phyloP scores from a whole-genome alignment of 1,140 invertebrate genomes.

The Eriocheir sinensis region DNA sequence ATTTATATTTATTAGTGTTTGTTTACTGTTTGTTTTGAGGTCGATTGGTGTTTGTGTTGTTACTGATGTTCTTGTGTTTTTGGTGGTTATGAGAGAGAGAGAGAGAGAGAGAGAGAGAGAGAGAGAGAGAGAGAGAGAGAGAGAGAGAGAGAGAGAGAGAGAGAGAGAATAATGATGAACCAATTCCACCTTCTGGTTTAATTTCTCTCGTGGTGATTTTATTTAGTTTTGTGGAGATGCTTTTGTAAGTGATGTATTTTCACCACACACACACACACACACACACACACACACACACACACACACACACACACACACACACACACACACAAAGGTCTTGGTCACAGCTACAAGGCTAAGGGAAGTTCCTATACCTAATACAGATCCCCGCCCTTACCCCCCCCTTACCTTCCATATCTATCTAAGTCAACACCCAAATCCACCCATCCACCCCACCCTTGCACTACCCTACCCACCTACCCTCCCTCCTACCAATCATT shows the following conservation, averaged over 20 bases:
- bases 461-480: too few relatives aligned
- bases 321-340: not conserved
- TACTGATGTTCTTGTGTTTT: too few relatives aligned
- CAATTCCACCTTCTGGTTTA: too few relatives aligned
- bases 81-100: not conserved
- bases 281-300: not conserved
- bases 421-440: slow-evolving; percentile 11
- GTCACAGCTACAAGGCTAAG: not conserved
- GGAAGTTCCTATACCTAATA: slow-evolving; percentile 13
- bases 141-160: not conserved
- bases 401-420: not conserved
- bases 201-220: too few relatives aligned
- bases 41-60: too few relatives aligned
- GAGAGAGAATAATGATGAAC: not conserved
- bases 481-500: too few relatives aligned
- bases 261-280: not conserved
- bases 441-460: not conserved
- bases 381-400: not conserved
- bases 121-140: not conserved
- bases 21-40: too few relatives aligned
- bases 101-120: not conserved
- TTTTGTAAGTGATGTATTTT: too few relatives aligned
- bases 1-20: too few relatives aligned
- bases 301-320: not conserved
- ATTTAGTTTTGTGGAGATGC: too few relatives aligned